Percentiles rank a stretch among this genome's conserved stretches.
Evolutionary conservation across 2,113 vertebrate species (phyloP).

Genomic region (Pterocles gutturalis): DNA sequence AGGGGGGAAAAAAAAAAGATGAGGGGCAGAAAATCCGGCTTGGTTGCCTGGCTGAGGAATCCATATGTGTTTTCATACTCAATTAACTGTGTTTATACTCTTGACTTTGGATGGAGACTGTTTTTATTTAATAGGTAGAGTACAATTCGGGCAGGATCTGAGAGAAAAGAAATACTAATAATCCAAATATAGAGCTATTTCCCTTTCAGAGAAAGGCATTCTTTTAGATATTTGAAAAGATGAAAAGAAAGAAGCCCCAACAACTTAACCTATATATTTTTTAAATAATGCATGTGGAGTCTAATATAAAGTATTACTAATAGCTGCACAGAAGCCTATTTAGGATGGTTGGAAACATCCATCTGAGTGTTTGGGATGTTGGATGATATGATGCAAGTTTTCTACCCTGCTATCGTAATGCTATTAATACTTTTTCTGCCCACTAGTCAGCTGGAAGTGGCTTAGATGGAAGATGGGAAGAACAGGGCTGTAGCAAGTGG

Average conservation of each 20-base stretch:
- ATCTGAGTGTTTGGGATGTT: neutral
- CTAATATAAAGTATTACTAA: slow-evolving; percentile 1
- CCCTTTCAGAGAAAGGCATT: neutral
- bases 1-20: neutral
- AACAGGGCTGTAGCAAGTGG: slow-evolving; percentile 14
- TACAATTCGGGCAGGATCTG: neutral
- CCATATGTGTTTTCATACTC: neutral
- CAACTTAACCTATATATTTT: neutral
- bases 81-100: neutral
- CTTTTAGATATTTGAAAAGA: neutral
- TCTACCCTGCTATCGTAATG: slow-evolving; percentile 38
- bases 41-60: neutral
- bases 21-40: neutral
- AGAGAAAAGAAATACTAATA: neutral
- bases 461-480: slow-evolving; percentile 35
- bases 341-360: neutral
- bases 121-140: neutral
- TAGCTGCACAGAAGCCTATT: slow-evolving; percentile 11
- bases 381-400: neutral
- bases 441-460: neutral
- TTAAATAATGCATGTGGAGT: slow-evolving; percentile 6
- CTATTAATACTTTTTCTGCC: neutral
- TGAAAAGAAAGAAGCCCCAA: neutral
- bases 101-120: neutral
- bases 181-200: neutral